A percentile compares a stretch with the other conserved stretches of the same genome.
These are phyloP conservation scores for Penelope pileata DNA, from an alignment of 2,113 vertebrate genomes.

Conservation along the genomic window DNA sequence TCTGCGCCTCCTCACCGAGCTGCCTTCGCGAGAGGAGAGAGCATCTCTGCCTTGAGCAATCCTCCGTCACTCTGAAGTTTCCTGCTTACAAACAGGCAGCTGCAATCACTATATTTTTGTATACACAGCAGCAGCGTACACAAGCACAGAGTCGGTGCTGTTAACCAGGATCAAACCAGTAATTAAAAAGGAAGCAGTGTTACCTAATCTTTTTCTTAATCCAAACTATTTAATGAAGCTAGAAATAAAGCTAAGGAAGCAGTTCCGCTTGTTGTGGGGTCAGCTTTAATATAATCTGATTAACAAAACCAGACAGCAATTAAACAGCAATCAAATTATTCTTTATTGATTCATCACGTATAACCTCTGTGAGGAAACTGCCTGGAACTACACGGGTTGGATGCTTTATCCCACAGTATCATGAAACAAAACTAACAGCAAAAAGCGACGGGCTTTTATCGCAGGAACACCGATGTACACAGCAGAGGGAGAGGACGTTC, in stretches of 20 bases:
- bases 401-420: neutral
- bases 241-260: neutral
- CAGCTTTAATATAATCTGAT: constrained; percentile 7
- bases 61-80: neutral
- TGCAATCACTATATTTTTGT: neutral
- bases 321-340: neutral
- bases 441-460: neutral
- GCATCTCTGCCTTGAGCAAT: neutral
- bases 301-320: neutral
- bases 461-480: neutral
- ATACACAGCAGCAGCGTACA: neutral
- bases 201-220: neutral
- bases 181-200: neutral
- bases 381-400: neutral
- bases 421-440: constrained; percentile 10
- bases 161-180: neutral
- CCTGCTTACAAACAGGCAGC: neutral
- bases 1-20: neutral
- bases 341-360: constrained; percentile 5
- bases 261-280: neutral
- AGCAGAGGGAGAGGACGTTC: neutral
- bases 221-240: neutral
- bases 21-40: neutral
- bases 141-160: neutral
- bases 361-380: neutral